A percentile compares a stretch with the other conserved stretches of the same genome.
These are phyloP conservation scores for Gortyna flavago DNA, from an alignment of 2,888 invertebrate genomes.

Conservation along the genomic window DNA sequence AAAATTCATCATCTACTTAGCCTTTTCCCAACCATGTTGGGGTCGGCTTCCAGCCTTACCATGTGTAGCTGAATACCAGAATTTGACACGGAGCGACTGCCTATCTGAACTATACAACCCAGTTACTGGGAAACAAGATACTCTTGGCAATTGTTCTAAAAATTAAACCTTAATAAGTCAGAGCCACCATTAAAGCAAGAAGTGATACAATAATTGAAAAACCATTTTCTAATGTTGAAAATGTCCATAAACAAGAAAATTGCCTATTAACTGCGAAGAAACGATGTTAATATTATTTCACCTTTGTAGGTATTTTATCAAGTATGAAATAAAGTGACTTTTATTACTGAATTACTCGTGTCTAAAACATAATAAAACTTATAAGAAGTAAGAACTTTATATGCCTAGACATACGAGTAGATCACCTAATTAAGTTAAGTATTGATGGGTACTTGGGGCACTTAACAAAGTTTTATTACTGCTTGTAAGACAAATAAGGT, in stretches of 20 bases:
- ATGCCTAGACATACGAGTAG: conserved; percentile 26
- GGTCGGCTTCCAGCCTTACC: neutral
- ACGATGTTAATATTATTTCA: conserved; percentile 5
- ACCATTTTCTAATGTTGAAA: neutral
- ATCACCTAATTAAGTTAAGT: conserved; percentile 32
- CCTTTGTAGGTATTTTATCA: conserved; percentile 29
- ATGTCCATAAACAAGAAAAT: neutral
- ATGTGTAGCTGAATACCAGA: neutral
- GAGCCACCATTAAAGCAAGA: neutral
- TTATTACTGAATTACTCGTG: conserved; percentile 33
- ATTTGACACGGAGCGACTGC: neutral
- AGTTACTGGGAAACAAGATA: neutral
- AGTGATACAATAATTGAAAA: neutral
- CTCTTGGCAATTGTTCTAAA: neutral
- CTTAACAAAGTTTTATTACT: conserved; percentile 32
- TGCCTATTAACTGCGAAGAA: neutral
- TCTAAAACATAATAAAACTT: conserved; percentile 30
- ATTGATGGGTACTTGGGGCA: conserved; percentile 25
- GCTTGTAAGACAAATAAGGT: conserved; percentile 40
- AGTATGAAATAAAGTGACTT: conserved; percentile 30
- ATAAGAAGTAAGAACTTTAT: conserved; percentile 30
- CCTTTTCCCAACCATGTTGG: neutral
- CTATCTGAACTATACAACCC: neutral
- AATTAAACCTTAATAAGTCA: neutral
- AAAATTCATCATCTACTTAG: neutral